Conservation (phyloP, 2,888 invertebrate species). For the Xestobium rufovillosum region DNA sequence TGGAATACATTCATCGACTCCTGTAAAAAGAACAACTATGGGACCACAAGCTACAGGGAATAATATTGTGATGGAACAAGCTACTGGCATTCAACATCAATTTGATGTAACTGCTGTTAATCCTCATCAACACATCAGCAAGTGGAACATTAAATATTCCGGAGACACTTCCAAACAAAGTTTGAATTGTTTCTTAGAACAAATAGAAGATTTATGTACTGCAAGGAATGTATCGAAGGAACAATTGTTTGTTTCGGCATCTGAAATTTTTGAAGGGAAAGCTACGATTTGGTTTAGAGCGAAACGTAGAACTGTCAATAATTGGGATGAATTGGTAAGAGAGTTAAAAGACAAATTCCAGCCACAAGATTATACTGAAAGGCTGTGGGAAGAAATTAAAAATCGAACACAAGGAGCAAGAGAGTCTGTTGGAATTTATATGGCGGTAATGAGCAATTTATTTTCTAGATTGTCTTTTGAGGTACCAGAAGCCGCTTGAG, state of each 20-base stretch:
- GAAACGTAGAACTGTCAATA: conserved; percentile 5
- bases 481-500: conserved; percentile 5
- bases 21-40: background rate
- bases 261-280: conserved; percentile 13
- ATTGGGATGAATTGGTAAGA: conserved; percentile 16
- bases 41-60: no score
- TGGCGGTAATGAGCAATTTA: conserved; percentile 6
- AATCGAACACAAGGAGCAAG: conserved; percentile 20
- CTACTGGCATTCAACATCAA: background rate
- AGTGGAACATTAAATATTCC: background rate
- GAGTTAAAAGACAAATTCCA: conserved; percentile 18
- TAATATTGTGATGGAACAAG: background rate
- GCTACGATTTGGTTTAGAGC: conserved; percentile 17
- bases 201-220: background rate
- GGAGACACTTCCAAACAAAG: background rate
- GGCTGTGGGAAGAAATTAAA: conserved; percentile 21
- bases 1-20: background rate
- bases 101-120: background rate
- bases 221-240: background rate
- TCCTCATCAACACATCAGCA: background rate
- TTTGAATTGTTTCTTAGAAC: background rate
- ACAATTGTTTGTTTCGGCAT: conserved; percentile 1
- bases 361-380: conserved; percentile 22
- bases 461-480: conserved; percentile 7
- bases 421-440: conserved; percentile 22